Evolutionary conservation across 2,797 vertebrate genomes (phyloP), one percentile per base, ranked within the genome.

Genomic region (Orestias chungarensis): DNA sequence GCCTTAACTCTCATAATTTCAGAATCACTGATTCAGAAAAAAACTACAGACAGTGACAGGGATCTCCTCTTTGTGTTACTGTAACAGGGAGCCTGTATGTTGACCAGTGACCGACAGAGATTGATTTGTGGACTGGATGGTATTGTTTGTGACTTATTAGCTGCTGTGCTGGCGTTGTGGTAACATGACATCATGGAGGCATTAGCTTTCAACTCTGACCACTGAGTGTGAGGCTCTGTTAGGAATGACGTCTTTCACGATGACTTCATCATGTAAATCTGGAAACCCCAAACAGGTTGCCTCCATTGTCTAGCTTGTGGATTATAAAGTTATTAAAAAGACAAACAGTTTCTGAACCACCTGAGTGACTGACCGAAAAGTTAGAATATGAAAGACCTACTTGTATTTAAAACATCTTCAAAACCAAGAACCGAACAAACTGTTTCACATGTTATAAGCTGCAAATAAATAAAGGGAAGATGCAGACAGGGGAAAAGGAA

Each of bases 101-200:
- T 79, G 79, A 84, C 78, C 83, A 57, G 73, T 70, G 59, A 71
- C 49, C 20, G 57, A 75, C 57, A 77, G 38, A 68, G 64, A 49
- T n/a, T 57, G 73, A 83, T 76, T 65, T 73, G 73, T 44, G 70
- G 74, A 74, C 68, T 47, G 12, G 52, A 54, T 75, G 84, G 66
- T 70, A 38, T 68, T 82, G 77, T 78, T 80, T 75, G 69, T 71
- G 66, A 69, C 73, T 87, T 80, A 82, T 90, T 84, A 88, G 77
- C 77, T 66, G 66, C 65, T 67, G 70, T 46, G 67, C 65, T 52
- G 68, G 71, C 55, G 69, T 68, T 82, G 84, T 75, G 86, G 87
- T 84, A 38, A 27, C 62, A 89, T 92, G 91, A 91, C 86, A 88
- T 90, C 90, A 91, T 83, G 59, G 82, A 73, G 71, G 80, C 83